These are phyloP conservation scores for Nothobranchius kuhntae DNA, from an alignment of 2,113 vertebrate genomes.

Conservation along the genomic window DNA sequence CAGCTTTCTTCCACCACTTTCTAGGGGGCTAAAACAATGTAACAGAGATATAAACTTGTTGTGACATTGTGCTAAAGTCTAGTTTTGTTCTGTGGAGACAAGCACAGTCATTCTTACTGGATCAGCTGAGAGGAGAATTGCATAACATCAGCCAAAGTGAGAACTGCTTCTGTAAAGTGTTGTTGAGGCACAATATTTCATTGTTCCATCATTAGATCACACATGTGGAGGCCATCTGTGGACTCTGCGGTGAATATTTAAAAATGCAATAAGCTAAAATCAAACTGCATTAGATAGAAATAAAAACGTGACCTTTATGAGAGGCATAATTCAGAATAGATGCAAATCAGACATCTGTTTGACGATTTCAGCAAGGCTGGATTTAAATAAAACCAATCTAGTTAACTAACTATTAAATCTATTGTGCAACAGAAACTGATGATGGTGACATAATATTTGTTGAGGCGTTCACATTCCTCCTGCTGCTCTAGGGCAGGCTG, in stretches of 20 bases:
- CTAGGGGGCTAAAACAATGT: slow-evolving; percentile 16
- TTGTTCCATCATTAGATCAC: slow-evolving; percentile 16
- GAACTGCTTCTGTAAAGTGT: slow-evolving; percentile 15
- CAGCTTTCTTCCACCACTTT: slow-evolving; percentile 13
- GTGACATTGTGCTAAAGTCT: slow-evolving; percentile 46
- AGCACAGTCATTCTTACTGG: slow-evolving; percentile 18
- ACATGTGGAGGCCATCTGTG: slow-evolving; percentile 11
- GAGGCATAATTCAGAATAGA: neutral
- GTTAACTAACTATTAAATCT: neutral
- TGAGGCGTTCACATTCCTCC: slow-evolving; percentile 47
- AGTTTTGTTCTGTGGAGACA: slow-evolving; percentile 10
- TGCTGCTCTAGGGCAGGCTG: slow-evolving; percentile 45
- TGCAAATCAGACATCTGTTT: too few relatives aligned
- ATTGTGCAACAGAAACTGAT: slow-evolving; percentile 18
- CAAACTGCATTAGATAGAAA: too few relatives aligned
- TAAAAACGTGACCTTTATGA: neutral
- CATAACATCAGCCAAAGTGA: slow-evolving; percentile 30
- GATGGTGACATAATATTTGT: slow-evolving; percentile 22
- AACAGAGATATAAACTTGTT: slow-evolving; percentile 53
- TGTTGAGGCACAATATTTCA: slow-evolving; percentile 28
- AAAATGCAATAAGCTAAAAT: too few relatives aligned
- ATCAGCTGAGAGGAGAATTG: slow-evolving; percentile 32
- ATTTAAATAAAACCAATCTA: too few relatives aligned
- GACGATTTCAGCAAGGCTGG: too few relatives aligned
- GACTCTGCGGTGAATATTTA: neutral